Conservation (phyloP, 2,113 vertebrate species). For the Cheilinus undulatus region DNA sequence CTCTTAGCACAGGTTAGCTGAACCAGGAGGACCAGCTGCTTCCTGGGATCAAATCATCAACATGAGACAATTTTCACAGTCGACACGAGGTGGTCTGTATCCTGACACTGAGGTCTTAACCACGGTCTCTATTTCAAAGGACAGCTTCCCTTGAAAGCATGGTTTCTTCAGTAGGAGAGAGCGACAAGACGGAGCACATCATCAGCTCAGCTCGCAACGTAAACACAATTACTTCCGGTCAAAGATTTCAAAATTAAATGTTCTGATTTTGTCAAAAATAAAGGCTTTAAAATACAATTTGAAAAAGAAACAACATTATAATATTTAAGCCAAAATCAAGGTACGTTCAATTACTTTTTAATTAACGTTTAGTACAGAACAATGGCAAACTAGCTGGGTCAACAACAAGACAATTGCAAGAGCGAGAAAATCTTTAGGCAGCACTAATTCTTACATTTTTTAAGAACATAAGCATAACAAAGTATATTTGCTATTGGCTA, state of each 20-base stretch:
- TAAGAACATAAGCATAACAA: too few species aligned
- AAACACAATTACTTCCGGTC: neutral
- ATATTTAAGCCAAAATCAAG: too few species aligned
- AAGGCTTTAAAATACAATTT: neutral
- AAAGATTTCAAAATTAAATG: slow-evolving; percentile 39
- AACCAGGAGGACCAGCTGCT: neutral
- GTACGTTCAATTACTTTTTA: too few species aligned
- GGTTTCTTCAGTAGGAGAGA: neutral
- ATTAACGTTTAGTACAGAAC: too few species aligned
- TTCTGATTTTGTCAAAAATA: neutral
- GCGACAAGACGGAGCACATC: neutral
- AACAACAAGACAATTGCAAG: too few species aligned
- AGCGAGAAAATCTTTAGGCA: too few species aligned
- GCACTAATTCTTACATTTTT: too few species aligned
- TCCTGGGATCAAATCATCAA: neutral
- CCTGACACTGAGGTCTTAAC: neutral
- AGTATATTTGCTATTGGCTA: too few species aligned
- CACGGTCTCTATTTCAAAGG: neutral
- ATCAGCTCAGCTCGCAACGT: neutral
- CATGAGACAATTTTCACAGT: neutral
- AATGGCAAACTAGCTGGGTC: too few species aligned
- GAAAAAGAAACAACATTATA: too few species aligned
- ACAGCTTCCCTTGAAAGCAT: neutral
- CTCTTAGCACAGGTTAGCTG: neutral
- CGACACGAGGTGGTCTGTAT: neutral